A percentile compares a stretch with the other conserved stretches of the same genome.
These are phyloP conservation scores for Acleris literana DNA, from an alignment of 2,888 invertebrate genomes.

Conservation along the genomic window DNA sequence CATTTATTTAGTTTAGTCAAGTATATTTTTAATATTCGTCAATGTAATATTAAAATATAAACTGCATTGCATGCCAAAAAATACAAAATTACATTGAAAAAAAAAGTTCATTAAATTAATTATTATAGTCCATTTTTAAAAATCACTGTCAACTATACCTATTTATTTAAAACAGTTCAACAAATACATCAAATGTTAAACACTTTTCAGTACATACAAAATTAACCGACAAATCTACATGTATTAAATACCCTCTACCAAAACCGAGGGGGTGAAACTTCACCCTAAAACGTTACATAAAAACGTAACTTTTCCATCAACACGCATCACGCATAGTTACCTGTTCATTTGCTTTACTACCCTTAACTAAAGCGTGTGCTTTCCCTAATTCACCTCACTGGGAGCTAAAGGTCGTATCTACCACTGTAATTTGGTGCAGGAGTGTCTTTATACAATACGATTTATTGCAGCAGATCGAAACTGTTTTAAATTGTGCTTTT, in stretches of 20 bases:
- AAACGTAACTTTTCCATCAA: constrained; percentile 28
- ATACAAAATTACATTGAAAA: no score
- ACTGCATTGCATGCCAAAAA: no score
- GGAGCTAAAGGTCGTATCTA: constrained; percentile 14
- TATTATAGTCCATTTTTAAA: no score
- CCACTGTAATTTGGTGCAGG: constrained; percentile 17
- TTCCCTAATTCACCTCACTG: constrained; percentile 17
- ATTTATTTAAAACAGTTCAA: no score
- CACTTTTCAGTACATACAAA: neutral
- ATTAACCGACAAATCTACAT: neutral
- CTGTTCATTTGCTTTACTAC: constrained; percentile 34
- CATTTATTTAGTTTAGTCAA: no score
- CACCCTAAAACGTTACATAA: neutral
- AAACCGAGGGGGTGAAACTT: neutral
- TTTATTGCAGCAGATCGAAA: neutral
- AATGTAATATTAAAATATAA: no score
- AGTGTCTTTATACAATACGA: constrained; percentile 11
- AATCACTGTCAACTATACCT: no score
- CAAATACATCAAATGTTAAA: neutral
- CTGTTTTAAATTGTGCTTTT: no score
- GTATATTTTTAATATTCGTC: no score
- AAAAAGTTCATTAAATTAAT: no score
- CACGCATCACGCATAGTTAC: constrained; percentile 32
- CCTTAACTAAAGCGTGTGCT: constrained; percentile 27
- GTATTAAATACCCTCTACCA: constrained; percentile 7